Percentiles rank a stretch among this genome's conserved stretches.
These are phyloP conservation scores for Sitobion miscanthi DNA, from an alignment of 1,140 invertebrate genomes.

Conservation along the genomic window DNA sequence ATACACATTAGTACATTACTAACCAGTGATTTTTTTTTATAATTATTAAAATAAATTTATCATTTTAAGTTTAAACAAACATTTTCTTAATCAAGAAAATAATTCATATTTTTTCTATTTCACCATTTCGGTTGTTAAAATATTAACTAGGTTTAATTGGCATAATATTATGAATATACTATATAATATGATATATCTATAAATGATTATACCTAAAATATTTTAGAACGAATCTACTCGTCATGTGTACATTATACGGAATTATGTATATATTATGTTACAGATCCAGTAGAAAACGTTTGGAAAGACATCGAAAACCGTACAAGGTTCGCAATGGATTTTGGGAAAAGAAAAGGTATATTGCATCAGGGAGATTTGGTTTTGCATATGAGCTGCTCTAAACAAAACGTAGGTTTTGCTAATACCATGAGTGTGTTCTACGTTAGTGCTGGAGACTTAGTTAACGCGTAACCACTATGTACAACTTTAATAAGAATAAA, in stretches of 20 bases:
- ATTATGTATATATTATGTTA: neutral
- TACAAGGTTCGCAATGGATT: neutral
- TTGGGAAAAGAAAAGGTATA: neutral
- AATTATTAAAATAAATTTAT: neutral
- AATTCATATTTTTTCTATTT: neutral
- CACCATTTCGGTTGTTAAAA: neutral
- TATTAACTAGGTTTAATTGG: neutral
- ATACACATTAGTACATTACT: neutral
- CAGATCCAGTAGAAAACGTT: neutral
- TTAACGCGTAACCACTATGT: neutral
- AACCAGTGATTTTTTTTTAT: neutral
- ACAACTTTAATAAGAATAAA: neutral
- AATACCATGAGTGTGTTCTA: conserved; percentile 26
- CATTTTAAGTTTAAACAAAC: neutral
- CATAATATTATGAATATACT: neutral
- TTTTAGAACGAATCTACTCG: neutral
- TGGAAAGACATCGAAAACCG: neutral
- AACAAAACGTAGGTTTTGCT: neutral
- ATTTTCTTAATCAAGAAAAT: no score
- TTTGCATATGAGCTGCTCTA: neutral
- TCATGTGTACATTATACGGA: neutral
- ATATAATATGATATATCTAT: neutral
- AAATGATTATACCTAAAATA: neutral
- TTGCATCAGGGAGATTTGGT: conserved; percentile 26
- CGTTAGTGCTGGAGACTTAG: neutral